Percentiles rank a stretch among this genome's conserved stretches.
Conservation (phyloP, 2,888 invertebrate genomes). For the Volucella bombylans region DNA sequence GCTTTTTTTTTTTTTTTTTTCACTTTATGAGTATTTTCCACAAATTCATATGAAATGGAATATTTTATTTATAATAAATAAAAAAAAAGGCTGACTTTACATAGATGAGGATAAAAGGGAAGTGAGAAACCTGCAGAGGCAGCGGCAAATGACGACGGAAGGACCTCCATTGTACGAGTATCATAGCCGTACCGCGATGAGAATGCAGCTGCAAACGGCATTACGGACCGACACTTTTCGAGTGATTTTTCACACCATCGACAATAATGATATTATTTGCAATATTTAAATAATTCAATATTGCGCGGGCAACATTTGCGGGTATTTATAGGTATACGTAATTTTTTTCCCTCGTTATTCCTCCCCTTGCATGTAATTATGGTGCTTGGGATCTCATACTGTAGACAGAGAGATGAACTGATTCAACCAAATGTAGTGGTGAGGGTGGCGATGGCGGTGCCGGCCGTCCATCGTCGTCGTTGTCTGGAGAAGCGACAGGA, state of each 20-base stretch:
- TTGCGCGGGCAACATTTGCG: constrained; percentile 67
- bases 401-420: constrained; percentile 46
- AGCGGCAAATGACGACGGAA: neutral
- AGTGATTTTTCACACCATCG: constrained; percentile 75
- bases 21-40: constrained; percentile 51
- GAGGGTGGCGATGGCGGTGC: constrained; percentile 22
- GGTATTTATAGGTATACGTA: constrained; percentile 64
- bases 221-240: constrained; percentile 72
- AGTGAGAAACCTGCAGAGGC: constrained; percentile 18
- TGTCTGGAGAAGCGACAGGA: constrained; percentile 72
- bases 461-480: constrained; percentile 44
- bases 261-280: constrained; percentile 78
- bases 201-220: constrained; percentile 64
- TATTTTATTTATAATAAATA: constrained; percentile 64
- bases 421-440: constrained; percentile 64
- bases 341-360: constrained; percentile 71
- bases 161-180: neutral
- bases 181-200: neutral
- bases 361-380: constrained; percentile 70
- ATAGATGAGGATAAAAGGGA: neutral
- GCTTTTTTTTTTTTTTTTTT: constrained; percentile 18
- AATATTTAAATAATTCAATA: constrained; percentile 79
- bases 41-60: constrained; percentile 64
- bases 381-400: constrained; percentile 31
- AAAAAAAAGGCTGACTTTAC: constrained; percentile 25